A percentile compares a stretch with the other conserved stretches of the same genome.
phyloP scores from a whole-genome alignment of 2,797 vertebrate species.

The Meriones psammophilus region DNA sequence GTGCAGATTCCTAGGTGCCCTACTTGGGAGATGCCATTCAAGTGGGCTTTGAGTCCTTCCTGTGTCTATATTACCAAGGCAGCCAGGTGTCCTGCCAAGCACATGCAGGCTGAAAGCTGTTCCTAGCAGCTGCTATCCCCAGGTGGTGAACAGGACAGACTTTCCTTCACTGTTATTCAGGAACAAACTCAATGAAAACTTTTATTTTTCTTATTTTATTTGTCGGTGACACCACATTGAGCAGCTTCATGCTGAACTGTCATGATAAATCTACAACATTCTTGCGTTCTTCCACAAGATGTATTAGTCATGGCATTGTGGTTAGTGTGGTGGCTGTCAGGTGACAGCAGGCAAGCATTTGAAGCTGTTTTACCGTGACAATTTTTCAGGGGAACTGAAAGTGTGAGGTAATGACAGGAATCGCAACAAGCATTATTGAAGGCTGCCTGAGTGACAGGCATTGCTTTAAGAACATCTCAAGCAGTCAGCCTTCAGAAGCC shows the following conservation, averaged over 20 bases:
- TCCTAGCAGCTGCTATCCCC: not conserved
- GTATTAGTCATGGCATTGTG: not conserved
- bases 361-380: not conserved
- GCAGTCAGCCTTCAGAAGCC: not conserved
- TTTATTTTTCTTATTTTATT: not conserved
- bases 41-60: not conserved
- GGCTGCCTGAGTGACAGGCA: not conserved
- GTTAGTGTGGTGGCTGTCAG: not conserved
- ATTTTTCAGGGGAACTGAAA: not conserved
- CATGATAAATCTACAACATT: not conserved
- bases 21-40: not conserved
- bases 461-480: not conserved
- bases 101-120: not conserved
- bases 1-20: not conserved
- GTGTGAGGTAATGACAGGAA: not conserved
- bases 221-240: not conserved
- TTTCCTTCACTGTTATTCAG: not conserved
- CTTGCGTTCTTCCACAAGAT: not conserved
- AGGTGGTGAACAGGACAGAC: not conserved
- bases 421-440: not conserved
- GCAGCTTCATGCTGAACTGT: not conserved
- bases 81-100: not conserved
- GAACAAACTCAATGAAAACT: not conserved
- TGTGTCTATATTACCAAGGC: not conserved
- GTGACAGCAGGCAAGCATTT: not conserved